Evolutionary conservation across 2,888 invertebrate species (phyloP).

Genomic region (Cremastinae sp.): DNA sequence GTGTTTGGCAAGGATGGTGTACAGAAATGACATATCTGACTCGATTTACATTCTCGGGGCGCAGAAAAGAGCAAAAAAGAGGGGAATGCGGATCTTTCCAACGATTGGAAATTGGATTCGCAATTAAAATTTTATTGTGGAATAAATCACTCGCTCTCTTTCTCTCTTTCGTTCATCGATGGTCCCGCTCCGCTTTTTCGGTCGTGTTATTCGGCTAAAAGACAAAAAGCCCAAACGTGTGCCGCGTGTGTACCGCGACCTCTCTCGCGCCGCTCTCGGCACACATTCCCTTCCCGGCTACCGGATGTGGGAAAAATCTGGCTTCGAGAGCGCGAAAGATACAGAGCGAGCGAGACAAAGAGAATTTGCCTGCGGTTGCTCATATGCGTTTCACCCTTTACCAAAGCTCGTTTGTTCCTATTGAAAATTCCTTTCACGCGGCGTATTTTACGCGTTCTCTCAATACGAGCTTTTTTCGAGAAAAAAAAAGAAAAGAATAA

Average conservation of each 20-base stretch:
- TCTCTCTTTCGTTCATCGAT: not conserved
- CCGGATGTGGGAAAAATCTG: conserved; percentile 39
- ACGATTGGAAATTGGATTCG: conserved; percentile 59
- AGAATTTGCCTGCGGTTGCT: not conserved
- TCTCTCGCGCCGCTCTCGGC: not conserved
- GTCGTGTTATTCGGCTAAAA: conserved; percentile 37
- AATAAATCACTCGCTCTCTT: conserved; percentile 54
- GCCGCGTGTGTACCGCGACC: conserved; percentile 5
- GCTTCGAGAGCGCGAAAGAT: conserved; percentile 24
- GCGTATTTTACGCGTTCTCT: conserved; percentile 29
- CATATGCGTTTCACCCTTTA: conserved; percentile 21
- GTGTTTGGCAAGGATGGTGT: conserved; percentile 4
- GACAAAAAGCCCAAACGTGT: conserved; percentile 52
- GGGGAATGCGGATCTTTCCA: conserved; percentile 44
- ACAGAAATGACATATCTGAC: conserved; percentile 38
- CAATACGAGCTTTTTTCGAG: conserved; percentile 22
- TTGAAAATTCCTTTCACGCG: conserved; percentile 47
- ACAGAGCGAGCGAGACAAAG: not conserved
- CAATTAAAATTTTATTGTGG: conserved; percentile 61
- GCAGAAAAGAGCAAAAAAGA: conserved; percentile 37
- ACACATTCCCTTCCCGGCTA: conserved; percentile 12
- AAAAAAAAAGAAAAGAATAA: conserved; percentile 6
- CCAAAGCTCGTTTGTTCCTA: conserved; percentile 12
- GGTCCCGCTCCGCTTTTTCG: conserved; percentile 16
- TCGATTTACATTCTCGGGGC: conserved; percentile 50